Conservation (phyloP, 2,113 vertebrate genomes). For the Asarcornis scutulata region DNA sequence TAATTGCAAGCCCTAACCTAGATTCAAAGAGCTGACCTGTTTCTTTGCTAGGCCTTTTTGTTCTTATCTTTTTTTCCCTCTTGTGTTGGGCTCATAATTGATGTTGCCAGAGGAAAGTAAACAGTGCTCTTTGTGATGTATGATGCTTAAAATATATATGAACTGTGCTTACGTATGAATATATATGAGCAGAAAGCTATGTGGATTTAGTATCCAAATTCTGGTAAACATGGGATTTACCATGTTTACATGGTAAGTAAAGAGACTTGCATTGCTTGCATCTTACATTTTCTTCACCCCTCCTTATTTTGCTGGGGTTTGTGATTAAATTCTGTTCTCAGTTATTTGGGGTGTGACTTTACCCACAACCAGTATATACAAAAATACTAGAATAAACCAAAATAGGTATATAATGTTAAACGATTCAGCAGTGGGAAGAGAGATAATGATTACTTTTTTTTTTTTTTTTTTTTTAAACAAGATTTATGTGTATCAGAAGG, state of each 20-base stretch:
- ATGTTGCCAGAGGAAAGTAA: background rate
- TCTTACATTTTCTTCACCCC: background rate
- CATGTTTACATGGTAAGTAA: background rate
- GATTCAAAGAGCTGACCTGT: background rate
- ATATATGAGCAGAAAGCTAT: background rate
- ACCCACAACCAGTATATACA: background rate
- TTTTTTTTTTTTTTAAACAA: background rate
- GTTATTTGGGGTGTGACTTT: background rate
- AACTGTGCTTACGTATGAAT: background rate
- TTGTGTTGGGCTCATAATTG: background rate
- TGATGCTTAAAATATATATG: background rate
- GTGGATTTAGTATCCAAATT: background rate
- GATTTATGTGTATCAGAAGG: background rate
- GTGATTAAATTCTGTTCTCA: background rate
- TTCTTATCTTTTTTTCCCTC: background rate
- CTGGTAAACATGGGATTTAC: background rate
- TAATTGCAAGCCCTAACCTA: background rate
- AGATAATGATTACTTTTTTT: rapidly evolving
- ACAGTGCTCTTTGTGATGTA: background rate
- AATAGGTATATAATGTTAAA: background rate
- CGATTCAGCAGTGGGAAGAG: background rate
- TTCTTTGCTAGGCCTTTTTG: background rate
- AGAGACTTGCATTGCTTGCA: background rate
- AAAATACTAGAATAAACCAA: background rate
- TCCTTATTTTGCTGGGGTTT: background rate